Conservation (phyloP, 2,797 vertebrate genomes). For the Coracias cyanogaster region DNA sequence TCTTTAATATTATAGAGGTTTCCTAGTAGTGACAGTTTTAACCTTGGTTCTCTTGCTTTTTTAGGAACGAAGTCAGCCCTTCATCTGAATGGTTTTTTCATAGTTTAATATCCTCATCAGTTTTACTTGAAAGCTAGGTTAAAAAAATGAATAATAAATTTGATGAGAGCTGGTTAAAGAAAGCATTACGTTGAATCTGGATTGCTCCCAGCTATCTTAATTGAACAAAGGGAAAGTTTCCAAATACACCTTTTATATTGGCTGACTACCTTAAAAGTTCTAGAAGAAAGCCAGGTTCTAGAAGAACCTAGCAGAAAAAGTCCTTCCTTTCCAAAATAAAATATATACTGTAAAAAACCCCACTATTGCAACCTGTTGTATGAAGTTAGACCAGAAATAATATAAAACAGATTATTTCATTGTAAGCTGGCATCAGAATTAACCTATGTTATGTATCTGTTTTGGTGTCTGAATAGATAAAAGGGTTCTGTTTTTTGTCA, state of each 20-base stretch:
- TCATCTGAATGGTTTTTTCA: constrained; percentile 22
- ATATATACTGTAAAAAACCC: neutral
- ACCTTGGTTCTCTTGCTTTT: constrained; percentile 19
- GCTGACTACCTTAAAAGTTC: neutral
- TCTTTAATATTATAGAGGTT: constrained; percentile 34
- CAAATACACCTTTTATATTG: constrained; percentile 51
- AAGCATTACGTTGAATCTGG: constrained; percentile 23
- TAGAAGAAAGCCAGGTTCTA: no score
- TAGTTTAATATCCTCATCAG: constrained; percentile 5
- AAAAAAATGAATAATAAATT: constrained; percentile 49
- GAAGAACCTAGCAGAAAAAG: neutral
- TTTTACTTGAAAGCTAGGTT: constrained; percentile 42
- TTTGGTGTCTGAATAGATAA: neutral
- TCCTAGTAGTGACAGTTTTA: constrained; percentile 44
- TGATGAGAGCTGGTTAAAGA: constrained; percentile 41
- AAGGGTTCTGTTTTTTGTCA: neutral
- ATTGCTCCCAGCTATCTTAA: constrained; percentile 51
- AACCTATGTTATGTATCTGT: neutral
- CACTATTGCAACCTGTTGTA: neutral
- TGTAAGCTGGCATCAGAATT: neutral
- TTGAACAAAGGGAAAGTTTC: constrained; percentile 62
- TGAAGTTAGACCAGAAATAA: neutral
- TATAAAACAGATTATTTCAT: neutral
- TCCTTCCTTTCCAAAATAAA: constrained; percentile 18
- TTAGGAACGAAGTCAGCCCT: constrained; percentile 9